Conservation (phyloP, 2,797 vertebrate genomes). For the Champsocephalus esox region DNA sequence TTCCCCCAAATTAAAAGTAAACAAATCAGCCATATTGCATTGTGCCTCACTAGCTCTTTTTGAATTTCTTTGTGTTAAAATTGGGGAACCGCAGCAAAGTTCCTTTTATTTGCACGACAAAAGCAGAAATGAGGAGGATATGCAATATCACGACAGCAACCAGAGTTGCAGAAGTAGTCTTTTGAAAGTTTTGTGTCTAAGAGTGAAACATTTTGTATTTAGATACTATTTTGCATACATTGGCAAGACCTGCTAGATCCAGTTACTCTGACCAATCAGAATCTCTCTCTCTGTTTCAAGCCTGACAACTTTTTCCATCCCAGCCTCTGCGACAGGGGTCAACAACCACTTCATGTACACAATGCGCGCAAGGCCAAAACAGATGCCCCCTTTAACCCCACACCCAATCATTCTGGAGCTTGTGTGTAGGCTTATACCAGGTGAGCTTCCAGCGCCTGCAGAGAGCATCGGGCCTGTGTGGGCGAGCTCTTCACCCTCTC, state of each 20-base stretch:
- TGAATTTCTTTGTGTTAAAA: background rate
- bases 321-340: constrained; percentile 46
- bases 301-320: constrained; percentile 63
- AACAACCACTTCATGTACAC: constrained; percentile 61
- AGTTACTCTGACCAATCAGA: constrained; percentile 35
- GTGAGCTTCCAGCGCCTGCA: constrained; percentile 35
- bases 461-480: constrained; percentile 42
- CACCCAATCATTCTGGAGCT: background rate
- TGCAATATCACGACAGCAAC: constrained; percentile 21
- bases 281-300: constrained; percentile 36
- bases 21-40: too few relatives aligned
- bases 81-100: constrained; percentile 49
- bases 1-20: too few relatives aligned
- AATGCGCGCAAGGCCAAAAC: constrained; percentile 34
- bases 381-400: constrained; percentile 25
- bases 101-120: constrained; percentile 52
- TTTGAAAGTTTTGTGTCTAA: constrained; percentile 45
- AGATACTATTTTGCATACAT: constrained; percentile 1
- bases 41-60: background rate
- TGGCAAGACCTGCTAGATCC: constrained; percentile 1
- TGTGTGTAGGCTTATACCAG: constrained; percentile 29
- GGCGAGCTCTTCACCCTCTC: constrained; percentile 47
- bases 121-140: constrained; percentile 64
- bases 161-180: constrained; percentile 62
- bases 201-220: constrained; percentile 44